A percentile compares a stretch with the other conserved stretches of the same genome.
These are phyloP conservation scores for Actinemys pallida DNA, from an alignment of 2,113 vertebrate genomes.

Conservation along the genomic window DNA sequence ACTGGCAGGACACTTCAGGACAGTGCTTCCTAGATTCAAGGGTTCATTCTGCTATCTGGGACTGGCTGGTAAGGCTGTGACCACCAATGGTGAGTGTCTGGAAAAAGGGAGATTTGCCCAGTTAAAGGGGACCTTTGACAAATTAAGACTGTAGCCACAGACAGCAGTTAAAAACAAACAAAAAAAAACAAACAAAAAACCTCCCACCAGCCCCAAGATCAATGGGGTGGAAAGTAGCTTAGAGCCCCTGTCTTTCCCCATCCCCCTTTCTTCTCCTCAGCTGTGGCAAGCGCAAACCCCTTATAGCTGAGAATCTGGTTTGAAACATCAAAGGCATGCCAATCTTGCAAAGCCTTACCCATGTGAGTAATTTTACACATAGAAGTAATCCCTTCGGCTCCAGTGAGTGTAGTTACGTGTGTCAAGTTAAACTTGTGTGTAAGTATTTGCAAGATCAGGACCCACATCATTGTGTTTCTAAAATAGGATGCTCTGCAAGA, in stretches of 20 bases:
- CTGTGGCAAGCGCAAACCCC: not conserved
- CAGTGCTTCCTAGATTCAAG: not conserved
- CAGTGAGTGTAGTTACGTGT: not conserved
- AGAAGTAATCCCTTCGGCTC: not conserved
- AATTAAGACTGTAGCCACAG: not conserved
- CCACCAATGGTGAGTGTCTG: fast-evolving
- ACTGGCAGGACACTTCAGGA: not conserved
- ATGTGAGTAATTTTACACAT: not conserved
- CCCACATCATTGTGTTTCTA: not conserved
- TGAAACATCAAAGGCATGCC: not conserved
- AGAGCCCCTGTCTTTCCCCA: too few species aligned
- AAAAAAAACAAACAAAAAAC: too few species aligned
- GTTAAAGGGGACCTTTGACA: not conserved
- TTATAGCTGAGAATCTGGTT: too few species aligned
- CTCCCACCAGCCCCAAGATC: not conserved
- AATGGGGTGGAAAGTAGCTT: not conserved
- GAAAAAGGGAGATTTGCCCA: fast-evolving
- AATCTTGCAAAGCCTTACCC: not conserved
- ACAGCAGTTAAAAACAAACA: not conserved
- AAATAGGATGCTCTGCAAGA: not conserved
- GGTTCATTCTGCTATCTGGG: not conserved
- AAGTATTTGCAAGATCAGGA: not conserved
- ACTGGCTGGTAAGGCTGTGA: not conserved
- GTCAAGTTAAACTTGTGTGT: not conserved
- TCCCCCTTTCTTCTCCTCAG: not conserved